Conservation (phyloP, 1,140 invertebrate genomes). For the Heliconius himera region DNA sequence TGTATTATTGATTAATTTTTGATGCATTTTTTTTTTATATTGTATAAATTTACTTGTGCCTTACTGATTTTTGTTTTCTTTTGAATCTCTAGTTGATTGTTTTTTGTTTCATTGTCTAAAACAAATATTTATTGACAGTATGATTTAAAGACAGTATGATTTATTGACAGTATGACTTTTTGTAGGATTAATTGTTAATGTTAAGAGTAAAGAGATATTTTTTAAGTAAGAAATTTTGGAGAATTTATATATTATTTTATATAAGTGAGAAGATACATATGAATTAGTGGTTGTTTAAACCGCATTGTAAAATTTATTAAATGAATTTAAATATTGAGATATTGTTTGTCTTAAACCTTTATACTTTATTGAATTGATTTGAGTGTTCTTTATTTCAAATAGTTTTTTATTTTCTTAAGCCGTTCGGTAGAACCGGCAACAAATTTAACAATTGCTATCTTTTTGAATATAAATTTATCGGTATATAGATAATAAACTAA, state of each 20-base stretch:
- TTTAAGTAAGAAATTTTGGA: conserved; percentile 37
- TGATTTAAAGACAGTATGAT: neutral
- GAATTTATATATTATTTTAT: conserved; percentile 43
- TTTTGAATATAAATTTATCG: too few species aligned
- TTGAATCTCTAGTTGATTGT: conserved; percentile 21
- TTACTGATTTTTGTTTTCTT: conserved; percentile 31
- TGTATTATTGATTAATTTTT: conserved; percentile 4
- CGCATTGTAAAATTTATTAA: conserved; percentile 29
- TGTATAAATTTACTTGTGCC: conserved; percentile 30
- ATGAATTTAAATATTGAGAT: conserved; percentile 18
- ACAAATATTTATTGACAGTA: conserved; percentile 16
- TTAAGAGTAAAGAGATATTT: conserved; percentile 35
- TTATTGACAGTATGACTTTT: conserved; percentile 2
- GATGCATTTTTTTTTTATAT: conserved; percentile 29
- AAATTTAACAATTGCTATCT: too few species aligned
- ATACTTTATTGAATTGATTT: neutral
- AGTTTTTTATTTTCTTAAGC: too few species aligned
- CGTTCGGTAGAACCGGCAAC: too few species aligned
- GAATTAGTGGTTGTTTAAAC: conserved; percentile 22
- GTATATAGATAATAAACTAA: too few species aligned
- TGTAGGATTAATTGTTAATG: conserved; percentile 19
- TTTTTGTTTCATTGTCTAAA: conserved; percentile 10
- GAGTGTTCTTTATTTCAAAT: too few species aligned
- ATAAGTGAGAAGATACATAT: conserved; percentile 27
- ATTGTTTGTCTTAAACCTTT: neutral